Conservation (phyloP, 2,113 vertebrate species). For the Pollimyrus isidori region DNA sequence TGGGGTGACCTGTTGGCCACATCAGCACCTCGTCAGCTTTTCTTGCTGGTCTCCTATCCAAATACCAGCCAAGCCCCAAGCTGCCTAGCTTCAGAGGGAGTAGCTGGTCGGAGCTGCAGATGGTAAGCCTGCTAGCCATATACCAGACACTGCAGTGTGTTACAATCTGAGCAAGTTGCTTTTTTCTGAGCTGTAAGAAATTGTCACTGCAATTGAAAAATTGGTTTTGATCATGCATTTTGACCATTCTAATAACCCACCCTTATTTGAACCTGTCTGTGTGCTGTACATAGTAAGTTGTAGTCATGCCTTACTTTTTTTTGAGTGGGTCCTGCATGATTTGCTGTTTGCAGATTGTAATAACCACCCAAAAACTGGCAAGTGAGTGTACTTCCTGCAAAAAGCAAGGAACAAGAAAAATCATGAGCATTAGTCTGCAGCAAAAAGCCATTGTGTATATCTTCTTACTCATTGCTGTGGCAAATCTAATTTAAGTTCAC, state of each 20-base stretch:
- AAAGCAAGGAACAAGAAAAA: neutral
- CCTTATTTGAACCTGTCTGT: neutral
- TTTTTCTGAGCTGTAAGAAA: neutral
- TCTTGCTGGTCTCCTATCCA: no score
- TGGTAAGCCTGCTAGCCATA: neutral
- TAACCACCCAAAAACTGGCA: neutral
- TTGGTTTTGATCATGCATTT: neutral
- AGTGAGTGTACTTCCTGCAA: neutral
- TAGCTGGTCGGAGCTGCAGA: no score
- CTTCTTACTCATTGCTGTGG: neutral
- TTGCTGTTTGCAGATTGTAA: neutral
- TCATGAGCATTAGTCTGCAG: neutral
- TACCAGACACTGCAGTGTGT: neutral
- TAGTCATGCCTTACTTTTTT: neutral
- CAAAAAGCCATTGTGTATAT: neutral
- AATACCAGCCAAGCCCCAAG: no score
- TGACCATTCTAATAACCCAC: neutral
- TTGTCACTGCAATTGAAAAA: neutral
- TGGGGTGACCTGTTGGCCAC: no score
- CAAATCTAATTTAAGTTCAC: neutral
- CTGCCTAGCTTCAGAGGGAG: no score
- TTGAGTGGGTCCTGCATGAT: neutral
- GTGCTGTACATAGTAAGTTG: neutral
- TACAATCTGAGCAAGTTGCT: neutral
- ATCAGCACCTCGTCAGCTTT: no score